A percentile compares a stretch with the other conserved stretches of the same genome.
Conservation (phyloP, 2,888 invertebrate genomes). For the Branchipolynoe longqiensis region DNA sequence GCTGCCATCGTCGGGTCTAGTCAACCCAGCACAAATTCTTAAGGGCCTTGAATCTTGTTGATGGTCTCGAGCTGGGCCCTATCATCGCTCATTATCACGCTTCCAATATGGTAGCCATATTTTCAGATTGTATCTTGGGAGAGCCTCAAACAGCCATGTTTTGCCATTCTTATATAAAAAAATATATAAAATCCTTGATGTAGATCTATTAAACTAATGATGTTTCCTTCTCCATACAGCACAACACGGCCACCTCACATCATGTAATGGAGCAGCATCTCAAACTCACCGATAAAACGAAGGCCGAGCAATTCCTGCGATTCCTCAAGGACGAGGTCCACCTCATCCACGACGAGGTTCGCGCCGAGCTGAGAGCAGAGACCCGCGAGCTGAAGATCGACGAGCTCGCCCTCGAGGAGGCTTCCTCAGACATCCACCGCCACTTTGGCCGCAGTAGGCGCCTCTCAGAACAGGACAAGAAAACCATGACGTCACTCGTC, state of each 20-base stretch:
- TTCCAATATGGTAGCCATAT: no score
- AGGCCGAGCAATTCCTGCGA: neutral
- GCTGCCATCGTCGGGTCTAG: no score
- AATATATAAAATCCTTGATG: no score
- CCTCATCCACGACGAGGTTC: constrained; percentile 20
- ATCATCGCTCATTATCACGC: no score
- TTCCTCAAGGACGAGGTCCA: constrained; percentile 10
- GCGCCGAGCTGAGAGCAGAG: constrained; percentile 21
- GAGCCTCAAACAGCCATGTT: no score
- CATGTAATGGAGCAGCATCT: neutral
- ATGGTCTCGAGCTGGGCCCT: no score
- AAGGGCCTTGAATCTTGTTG: no score
- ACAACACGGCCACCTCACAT: neutral
- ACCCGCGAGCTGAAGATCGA: neutral
- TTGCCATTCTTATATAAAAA: no score
- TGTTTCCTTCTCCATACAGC: no score
- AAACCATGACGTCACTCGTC: constrained; percentile 46
- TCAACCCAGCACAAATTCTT: no score
- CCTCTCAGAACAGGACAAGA: constrained; percentile 56
- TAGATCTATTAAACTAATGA: neutral
- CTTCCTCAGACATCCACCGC: constrained; percentile 52
- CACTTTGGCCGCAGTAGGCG: constrained; percentile 60
- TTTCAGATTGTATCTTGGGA: no score
- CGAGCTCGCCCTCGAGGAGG: constrained; percentile 48
- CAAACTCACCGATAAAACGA: neutral